Base-by-base conservation (phyloP, 2,888 invertebrate species). In the Lasioglossum lativentre region DNA sequence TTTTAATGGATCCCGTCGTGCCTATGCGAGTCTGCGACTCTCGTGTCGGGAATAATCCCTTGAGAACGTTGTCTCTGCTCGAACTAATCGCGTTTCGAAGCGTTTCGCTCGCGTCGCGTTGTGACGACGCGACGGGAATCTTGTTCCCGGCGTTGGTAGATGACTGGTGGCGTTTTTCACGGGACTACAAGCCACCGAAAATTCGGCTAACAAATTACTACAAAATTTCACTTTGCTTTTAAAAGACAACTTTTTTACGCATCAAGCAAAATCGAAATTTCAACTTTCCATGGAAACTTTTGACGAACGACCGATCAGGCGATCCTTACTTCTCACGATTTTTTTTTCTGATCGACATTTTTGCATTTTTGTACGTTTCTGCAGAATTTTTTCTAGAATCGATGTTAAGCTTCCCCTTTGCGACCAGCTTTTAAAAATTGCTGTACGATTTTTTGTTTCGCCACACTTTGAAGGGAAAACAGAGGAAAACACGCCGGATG, bases 1-100 rank as follows among this genome's bases (percentile, higher is more conserved):
- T 77, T 83, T 76, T 85, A 85, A 85, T 72, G 71, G 73, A 80
- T 42, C 30, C 56, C 68, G 27, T 16, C 42, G 19, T 14, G 38
- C 34, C 38, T 45, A 71, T 52, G 27, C 16, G 16, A 12, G 27
- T 16, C n/a, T 10, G 30, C 19, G 47, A n/a, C 34, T 40, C 47
- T 34, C 71, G 34, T 68, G 77, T 59, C 59, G 16, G 30, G 27
- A 75, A 56, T 75, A 77, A 83, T 80, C 68, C 45, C 30, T 30
- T 0, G 27, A 40, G 68, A 76, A 34, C 76, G 27, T 52, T 40
- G 68, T 77, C 74, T 70, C 4, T 34, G 30, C 47, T 30, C 59
- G 34, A 47, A 77, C 56, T 83, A 84, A 84, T 84, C 71, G 34
- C n/a, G 63, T 75, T 63, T n/a, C 16, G n/a, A 42, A 73, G 47